Evolutionary conservation across 2,113 vertebrate species (phyloP).

Genomic region (Zosterops lateralis): DNA sequence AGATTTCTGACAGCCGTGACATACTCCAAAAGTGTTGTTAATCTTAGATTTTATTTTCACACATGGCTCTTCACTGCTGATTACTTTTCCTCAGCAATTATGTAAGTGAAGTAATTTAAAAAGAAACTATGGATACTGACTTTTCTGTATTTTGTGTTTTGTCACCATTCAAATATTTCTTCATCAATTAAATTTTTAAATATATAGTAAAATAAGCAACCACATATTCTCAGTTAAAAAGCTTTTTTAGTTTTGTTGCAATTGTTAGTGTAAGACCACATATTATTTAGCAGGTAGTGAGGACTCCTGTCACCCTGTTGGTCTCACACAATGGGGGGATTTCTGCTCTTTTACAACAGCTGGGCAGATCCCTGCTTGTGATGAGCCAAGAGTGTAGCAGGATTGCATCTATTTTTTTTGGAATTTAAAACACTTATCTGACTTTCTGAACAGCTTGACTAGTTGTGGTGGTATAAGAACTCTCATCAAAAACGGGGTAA

Average conservation of each 20-base stretch:
- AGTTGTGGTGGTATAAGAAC: not conserved
- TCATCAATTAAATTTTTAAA: not conserved
- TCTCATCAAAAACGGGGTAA: not conserved
- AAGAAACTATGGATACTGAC: not conserved
- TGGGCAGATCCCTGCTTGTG: not conserved
- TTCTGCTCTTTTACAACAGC: not conserved
- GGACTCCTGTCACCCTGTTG: not conserved
- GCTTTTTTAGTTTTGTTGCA: not conserved
- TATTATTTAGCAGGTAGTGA: not conserved
- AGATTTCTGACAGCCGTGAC: not conserved
- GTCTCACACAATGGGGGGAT: not conserved
- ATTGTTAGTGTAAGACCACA: fast-evolving
- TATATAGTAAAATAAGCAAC: not conserved
- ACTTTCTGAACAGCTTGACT: not conserved
- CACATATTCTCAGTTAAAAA: not conserved
- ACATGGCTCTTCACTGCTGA: not conserved
- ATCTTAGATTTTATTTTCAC: constrained; percentile 15
- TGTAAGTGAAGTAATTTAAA: not conserved
- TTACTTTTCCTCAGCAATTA: not conserved
- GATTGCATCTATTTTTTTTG: not conserved
- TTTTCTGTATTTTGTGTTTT: not conserved
- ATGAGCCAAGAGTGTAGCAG: not conserved
- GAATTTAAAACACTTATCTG: not conserved
- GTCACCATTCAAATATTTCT: not conserved
- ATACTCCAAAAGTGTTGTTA: not conserved